These are phyloP conservation scores for Hyperoplus lanceolatus DNA, from an alignment of 2,797 vertebrate genomes.

Conservation along the genomic window DNA sequence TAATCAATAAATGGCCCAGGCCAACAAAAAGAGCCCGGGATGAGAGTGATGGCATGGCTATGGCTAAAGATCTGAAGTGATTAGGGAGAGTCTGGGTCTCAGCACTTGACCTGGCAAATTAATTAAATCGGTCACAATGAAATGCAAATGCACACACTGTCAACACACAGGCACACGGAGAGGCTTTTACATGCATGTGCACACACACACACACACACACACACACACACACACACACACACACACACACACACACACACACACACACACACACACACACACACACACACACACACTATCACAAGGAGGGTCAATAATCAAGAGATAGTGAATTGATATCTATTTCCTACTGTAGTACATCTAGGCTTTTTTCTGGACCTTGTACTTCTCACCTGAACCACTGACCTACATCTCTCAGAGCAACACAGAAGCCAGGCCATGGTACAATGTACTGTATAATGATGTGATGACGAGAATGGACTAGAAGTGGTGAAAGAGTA, in stretches of 20 bases:
- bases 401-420: conserved; percentile 62
- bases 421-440: background rate
- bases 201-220: conserved; percentile 8
- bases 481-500: background rate
- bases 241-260: conserved; percentile 29
- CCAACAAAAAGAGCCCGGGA: conserved; percentile 33
- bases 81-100: conserved; percentile 72
- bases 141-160: conserved; percentile 67
- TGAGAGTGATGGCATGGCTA: conserved; percentile 67
- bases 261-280: conserved; percentile 8
- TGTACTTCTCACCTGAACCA: conserved; percentile 53
- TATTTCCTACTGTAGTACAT: conserved; percentile 12
- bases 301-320: conserved; percentile 14
- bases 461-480: background rate
- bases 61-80: conserved; percentile 73
- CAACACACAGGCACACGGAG: conserved; percentile 40
- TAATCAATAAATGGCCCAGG: conserved; percentile 68
- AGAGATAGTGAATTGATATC: conserved; percentile 50
- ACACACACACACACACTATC: background rate
- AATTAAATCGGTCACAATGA: conserved; percentile 78
- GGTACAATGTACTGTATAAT: background rate
- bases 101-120: conserved; percentile 69
- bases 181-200: conserved; percentile 4
- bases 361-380: background rate
- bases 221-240: conserved; percentile 2